Percentiles rank a stretch among this genome's conserved stretches.
Conservation (phyloP, 2,888 invertebrate genomes). For the Pachycephus smyrnensis region DNA sequence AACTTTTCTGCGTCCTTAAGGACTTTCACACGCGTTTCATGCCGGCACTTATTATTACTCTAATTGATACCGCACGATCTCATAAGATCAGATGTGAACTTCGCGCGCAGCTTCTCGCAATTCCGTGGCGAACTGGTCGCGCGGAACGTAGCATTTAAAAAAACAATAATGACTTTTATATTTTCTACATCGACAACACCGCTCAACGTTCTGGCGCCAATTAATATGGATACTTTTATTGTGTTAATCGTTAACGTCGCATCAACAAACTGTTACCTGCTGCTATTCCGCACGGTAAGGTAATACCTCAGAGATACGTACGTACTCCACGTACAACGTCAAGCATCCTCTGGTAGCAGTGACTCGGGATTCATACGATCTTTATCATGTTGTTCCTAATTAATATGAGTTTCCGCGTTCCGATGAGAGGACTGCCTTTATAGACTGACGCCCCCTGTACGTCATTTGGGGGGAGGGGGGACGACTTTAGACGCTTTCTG, state of each 20-base stretch:
- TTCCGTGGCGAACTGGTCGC: background rate
- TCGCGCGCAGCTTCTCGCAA: background rate
- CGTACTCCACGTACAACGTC: background rate
- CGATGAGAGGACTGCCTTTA: background rate
- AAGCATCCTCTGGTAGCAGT: background rate
- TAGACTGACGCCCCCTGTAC: background rate
- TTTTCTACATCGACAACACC: background rate
- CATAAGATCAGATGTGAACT: background rate
- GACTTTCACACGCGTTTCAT: background rate
- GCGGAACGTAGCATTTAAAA: background rate
- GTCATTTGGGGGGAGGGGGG: background rate
- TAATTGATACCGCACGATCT: background rate
- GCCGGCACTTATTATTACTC: background rate
- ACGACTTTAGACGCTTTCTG: background rate
- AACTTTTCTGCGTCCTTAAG: background rate
- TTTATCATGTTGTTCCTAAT: background rate
- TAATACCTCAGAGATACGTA: background rate
- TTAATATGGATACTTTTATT: background rate
- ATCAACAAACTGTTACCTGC: background rate
- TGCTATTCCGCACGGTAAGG: background rate
- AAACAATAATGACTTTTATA: background rate
- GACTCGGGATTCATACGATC: background rate
- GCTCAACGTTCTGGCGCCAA: background rate
- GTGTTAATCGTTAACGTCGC: background rate
- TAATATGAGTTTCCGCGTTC: background rate